phyloP scores from a whole-genome alignment of 2,888 invertebrate genomes.

The Diarsia rubi region DNA sequence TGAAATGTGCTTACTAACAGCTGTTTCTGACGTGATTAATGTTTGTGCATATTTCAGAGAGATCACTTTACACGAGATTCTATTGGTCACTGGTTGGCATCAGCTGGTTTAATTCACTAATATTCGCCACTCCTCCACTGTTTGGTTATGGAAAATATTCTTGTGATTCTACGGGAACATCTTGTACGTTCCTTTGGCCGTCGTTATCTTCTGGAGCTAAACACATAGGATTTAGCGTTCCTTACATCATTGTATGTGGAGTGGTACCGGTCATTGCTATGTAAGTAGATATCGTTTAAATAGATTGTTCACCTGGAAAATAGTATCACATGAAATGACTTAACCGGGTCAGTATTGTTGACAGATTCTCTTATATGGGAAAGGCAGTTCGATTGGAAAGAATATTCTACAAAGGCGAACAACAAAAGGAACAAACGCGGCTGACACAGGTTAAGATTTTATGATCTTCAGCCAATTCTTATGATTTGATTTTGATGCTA shows the following conservation, averaged over 20 bases:
- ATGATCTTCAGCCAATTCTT: neutral
- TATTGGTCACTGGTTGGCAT: constrained; percentile 85
- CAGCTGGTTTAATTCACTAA: constrained; percentile 83
- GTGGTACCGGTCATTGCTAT: constrained; percentile 85
- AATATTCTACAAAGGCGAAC: constrained; percentile 86
- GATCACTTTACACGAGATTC: constrained; percentile 81
- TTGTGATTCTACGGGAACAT: constrained; percentile 88
- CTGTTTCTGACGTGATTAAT: constrained; percentile 17
- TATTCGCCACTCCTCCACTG: constrained; percentile 87
- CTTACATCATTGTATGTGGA: constrained; percentile 85
- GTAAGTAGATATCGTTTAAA: constrained; percentile 75
- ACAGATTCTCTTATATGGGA: constrained; percentile 87
- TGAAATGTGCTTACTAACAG: neutral
- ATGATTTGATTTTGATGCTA: neutral
- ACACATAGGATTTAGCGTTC: constrained; percentile 85
- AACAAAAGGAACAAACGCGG: constrained; percentile 84
- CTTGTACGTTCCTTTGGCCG: constrained; percentile 88
- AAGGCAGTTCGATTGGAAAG: constrained; percentile 85
- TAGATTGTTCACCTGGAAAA: neutral
- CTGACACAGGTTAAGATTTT: constrained; percentile 82
- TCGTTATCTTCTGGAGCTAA: constrained; percentile 79
- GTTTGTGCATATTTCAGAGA: constrained; percentile 78
- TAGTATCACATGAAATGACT: neutral
- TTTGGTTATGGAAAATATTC: constrained; percentile 88
- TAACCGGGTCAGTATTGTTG: constrained; percentile 20